Conservation (phyloP, 2,797 vertebrate genomes). For the Discoglossus pictus region DNA sequence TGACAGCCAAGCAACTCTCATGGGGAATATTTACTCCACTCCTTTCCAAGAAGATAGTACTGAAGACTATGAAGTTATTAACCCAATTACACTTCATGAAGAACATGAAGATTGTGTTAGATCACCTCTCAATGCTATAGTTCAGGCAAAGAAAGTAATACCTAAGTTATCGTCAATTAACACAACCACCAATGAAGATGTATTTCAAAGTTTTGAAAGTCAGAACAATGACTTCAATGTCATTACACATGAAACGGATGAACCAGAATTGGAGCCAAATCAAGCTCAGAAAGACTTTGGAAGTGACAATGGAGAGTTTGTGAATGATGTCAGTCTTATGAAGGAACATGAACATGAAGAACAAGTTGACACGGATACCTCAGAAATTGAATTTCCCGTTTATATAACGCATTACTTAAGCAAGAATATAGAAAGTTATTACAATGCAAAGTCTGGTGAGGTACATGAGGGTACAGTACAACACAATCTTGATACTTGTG, state of each 20-base stretch:
- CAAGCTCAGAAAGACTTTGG: slow-evolving; percentile 27
- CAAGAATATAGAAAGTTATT: slow-evolving; percentile 10
- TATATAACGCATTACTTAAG: slow-evolving; percentile 13
- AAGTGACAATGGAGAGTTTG: slow-evolving; percentile 34
- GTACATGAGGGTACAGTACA: not conserved
- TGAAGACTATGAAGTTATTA: slow-evolving; percentile 25
- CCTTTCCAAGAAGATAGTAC: slow-evolving; percentile 28
- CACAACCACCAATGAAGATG: slow-evolving; percentile 15
- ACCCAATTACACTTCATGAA: not conserved
- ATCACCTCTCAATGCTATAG: not conserved
- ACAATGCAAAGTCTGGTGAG: not conserved
- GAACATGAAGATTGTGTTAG: not conserved
- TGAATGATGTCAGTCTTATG: not conserved
- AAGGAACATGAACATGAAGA: not conserved
- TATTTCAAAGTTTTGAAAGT: slow-evolving; percentile 41
- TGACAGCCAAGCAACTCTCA: slow-evolving; percentile 35
- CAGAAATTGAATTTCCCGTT: slow-evolving; percentile 2
- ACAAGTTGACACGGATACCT: not conserved
- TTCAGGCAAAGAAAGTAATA: slow-evolving; percentile 2
- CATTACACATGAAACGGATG: not conserved
- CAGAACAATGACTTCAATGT: not conserved
- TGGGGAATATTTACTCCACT: slow-evolving; percentile 3
- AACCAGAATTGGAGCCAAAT: not conserved
- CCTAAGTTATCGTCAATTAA: slow-evolving; percentile 17
- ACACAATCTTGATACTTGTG: fast-evolving